Base-by-base conservation (phyloP, 2,888 invertebrate genomes). In the Chymomyza caudatula region DNA sequence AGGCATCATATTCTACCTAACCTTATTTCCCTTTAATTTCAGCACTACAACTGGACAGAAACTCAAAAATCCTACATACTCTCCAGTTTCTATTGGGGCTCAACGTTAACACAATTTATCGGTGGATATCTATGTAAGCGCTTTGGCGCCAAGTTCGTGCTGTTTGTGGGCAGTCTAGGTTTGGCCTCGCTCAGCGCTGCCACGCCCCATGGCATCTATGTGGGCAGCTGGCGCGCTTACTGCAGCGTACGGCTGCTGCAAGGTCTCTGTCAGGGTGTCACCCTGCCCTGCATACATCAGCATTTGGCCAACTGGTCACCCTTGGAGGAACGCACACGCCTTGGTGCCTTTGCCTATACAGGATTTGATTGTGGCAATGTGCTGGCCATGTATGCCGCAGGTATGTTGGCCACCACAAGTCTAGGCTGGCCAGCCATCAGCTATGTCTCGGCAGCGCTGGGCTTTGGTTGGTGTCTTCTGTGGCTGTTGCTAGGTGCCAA, bases 41-140 rank as follows among this genome's bases (percentile, higher is more conserved):
- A 90, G 90, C 80, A 82, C 69, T 89, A 81, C 67, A 76, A 90
- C 89, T 75, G 91, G 93, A 92, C 91, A 53, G 89, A 92, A 69
- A 82, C 88, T 19, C 91, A 92, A 52, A 92, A 92, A 69, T 90
- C 92, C 0, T 88, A 93, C 66, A 91, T 95, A 19, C 90, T 95
- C 11, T 94, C 94, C 0, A 94, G 95, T 0, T 95, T 95, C 90
- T 95, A 94, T 88, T 94, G 94, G 94, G 95, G 95, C 8, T 95
- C 95, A 80, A 91, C 94, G 1, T 67, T 94, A 13, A 92, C 92
- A 71, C 90, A 92, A 69, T 88, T 94, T 15, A 93, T 93, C 0
- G 93, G 93, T 0, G 94, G 95, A 0, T 93, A 93, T 75, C 88
- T 97, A 53, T 83, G 86, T 64, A 94, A 94, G 69, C 91, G 91